Conservation (phyloP, 2,113 vertebrate species). For the Nymphicus hollandicus region DNA sequence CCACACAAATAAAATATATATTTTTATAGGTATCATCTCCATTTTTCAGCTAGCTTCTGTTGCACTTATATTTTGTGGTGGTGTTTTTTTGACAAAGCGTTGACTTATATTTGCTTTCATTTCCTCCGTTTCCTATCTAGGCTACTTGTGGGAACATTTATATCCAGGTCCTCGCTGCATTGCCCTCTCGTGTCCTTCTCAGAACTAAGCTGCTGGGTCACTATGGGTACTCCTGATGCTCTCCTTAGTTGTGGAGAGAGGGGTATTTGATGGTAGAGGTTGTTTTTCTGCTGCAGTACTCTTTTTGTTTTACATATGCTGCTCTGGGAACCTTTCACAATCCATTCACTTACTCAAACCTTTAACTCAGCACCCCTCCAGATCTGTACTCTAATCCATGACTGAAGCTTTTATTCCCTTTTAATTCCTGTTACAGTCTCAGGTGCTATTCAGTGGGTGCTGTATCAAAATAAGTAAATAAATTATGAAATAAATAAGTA, state of each 20-base stretch:
- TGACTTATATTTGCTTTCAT: neutral
- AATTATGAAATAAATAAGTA: neutral
- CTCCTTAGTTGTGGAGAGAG: neutral
- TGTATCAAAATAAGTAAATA: neutral
- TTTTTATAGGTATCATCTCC: neutral
- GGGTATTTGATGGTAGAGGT: neutral
- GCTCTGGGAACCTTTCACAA: neutral
- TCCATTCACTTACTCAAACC: neutral
- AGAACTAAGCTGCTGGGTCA: neutral
- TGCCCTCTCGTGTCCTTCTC: neutral
- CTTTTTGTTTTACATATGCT: neutral
- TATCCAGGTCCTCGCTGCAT: neutral
- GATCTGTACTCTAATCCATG: neutral
- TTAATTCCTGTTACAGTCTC: neutral
- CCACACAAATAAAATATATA: neutral
- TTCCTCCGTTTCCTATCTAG: neutral
- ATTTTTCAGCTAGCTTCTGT: neutral
- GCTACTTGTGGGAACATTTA: neutral
- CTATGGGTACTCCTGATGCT: neutral
- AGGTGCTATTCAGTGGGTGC: neutral
- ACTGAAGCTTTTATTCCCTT: neutral
- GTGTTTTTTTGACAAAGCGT: neutral
- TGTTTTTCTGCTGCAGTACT: neutral
- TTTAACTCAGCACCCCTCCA: neutral
- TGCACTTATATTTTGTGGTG: neutral